phyloP scores from a whole-genome alignment of 2,113 vertebrate genomes.

The Condylura cristata region DNA sequence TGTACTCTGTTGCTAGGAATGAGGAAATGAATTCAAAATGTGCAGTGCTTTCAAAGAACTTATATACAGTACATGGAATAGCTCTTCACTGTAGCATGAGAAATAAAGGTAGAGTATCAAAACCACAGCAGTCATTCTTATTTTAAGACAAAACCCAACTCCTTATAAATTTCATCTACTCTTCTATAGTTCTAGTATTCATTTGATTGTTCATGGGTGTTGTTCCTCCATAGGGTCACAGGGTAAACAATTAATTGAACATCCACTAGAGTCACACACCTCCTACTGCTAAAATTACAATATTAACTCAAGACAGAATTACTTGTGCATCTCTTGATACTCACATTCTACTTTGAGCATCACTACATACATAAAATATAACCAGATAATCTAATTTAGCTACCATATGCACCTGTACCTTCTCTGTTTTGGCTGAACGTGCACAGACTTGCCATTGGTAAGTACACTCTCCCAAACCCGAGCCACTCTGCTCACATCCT shows the following conservation, averaged over 20 bases:
- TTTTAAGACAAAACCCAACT: not conserved
- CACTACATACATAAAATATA: not conserved
- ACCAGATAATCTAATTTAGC: not conserved
- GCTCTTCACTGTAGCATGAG: not conserved
- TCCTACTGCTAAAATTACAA: too few relatives aligned
- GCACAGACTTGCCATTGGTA: not conserved
- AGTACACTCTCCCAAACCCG: not conserved
- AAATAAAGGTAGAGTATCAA: not conserved
- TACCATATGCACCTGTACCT: not conserved
- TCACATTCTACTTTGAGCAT: not conserved
- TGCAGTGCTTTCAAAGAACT: not conserved
- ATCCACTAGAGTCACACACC: not conserved
- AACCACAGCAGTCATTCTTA: not conserved
- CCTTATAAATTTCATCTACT: not conserved
- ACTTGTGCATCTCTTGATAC: not conserved
- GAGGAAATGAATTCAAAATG: not conserved
- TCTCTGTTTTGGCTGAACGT: not conserved
- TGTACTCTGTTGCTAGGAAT: not conserved
- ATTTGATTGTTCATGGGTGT: not conserved
- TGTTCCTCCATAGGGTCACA: not conserved
- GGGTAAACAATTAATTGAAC: not conserved
- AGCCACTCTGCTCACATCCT: not conserved
- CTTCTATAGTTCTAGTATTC: not conserved
- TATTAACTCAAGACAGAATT: fast-evolving
- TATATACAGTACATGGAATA: fast-evolving